Evolutionary conservation across 2,113 vertebrate genomes (phyloP), one percentile per base, ranked within the genome.

Genomic region (Calidris pygmaea): DNA sequence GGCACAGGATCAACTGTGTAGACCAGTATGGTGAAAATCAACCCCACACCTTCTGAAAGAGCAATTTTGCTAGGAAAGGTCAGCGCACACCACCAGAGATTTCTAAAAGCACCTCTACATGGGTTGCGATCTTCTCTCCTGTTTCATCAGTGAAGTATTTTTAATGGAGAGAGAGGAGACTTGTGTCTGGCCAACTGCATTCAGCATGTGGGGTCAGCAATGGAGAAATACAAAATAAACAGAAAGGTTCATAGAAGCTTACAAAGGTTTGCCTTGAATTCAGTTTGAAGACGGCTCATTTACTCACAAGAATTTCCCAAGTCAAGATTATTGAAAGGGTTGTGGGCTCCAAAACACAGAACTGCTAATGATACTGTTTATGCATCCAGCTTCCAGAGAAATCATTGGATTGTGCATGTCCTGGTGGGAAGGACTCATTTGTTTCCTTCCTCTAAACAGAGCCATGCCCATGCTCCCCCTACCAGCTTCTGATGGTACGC

Each of bases 391-490:
- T 52, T 35, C 39, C 56, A 56, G 39, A 66, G 32, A 32, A 86
- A 39, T 34, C 66, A 3, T 1, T 0, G 3, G 35, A 14, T 29
- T 55, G 23, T 12, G 30, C n/a, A 2, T 2, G 5, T 50, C 27
- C 43, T 39, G 43, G 30, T 55, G 81, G 70, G 76, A 78, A 70
- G 45, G 48, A 30, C 8, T 13, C 24, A 12, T 20, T 79, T 60
- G n/a, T 75, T 59, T 39, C 43, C 39, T 35, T 9, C 19, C 29
- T 21, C 27, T 5, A 3, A 50, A 12, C 5, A 47, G 53, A 52
- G 30, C 35, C 4, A 1, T 55, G 39, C 14, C 41, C 24, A 8
- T 21, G 37, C 50, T 74, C 32, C 41, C 1, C 1, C 3, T 1
- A 1, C 15, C 19, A 8, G 56, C 35, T 9, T 24, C 50, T 87